Evolutionary conservation across 2,888 invertebrate genomes (phyloP), one percentile per base, ranked within the genome.

Genomic region (Lasioglossum leucozonium): DNA sequence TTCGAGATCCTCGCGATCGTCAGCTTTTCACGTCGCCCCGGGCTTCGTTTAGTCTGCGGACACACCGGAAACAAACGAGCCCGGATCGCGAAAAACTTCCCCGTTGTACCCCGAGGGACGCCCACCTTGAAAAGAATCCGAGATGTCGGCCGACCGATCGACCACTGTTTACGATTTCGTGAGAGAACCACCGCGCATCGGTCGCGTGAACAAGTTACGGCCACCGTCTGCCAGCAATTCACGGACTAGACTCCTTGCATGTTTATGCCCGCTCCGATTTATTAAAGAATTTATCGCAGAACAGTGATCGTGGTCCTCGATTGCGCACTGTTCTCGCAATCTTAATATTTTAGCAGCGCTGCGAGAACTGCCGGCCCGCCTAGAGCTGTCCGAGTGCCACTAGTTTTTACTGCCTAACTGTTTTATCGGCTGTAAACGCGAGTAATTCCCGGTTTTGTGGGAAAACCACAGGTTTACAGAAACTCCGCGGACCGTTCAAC

Each of bases 21-120:
- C 71, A 78, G 67, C 76, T 84, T 82, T 82, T 78, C 65, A 85
- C 84, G 72, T 80, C 47, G 65, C 76, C 71, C 67, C 44, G 73
- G 77, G 78, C 55, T 71, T 86, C 80, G 81, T 88, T 88, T 88
- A 82, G 84, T 88, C 84, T 72, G 82, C 69, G n/a, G 11, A 22
- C 69, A 67, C 55, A 58, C 71, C n/a, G 44, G 62, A 73, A 51
- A 65, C 44, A 51, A 76, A 58, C 67, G 62, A 47, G 67, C 18
- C 11, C 37, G 40, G 58, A 13, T 75, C 71, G 55, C 37, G 65
- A 34, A 82, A 79, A 77, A 34, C 51, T 42, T 37, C 42, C 26
- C 1, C 67, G 16, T 30, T 2, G 16, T 30, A 65, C 34, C 18
- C n/a, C 4, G 37, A 34, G 81, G 72, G 72, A 44, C n/a, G 69